Evolutionary conservation across 2,113 vertebrate species (phyloP), one percentile per base, ranked within the genome.

Genomic region (Brienomyrus longianalis): DNA sequence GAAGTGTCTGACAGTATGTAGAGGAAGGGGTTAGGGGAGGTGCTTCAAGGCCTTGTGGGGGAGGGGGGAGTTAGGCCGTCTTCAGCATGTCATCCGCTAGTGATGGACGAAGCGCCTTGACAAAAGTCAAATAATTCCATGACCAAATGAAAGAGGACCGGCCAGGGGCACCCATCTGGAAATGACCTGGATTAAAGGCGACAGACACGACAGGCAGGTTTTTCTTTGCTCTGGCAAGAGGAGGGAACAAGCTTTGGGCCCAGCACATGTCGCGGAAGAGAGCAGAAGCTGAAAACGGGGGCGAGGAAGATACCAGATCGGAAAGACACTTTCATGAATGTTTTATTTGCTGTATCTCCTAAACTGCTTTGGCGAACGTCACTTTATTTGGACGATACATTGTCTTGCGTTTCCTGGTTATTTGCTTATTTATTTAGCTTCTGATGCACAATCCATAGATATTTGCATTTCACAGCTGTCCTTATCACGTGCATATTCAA

Each of bases 51-150:
- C 66, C 66, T 70, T 9, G 27, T 3, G 11, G 66, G 66, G n/a
- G 23, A 13, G 23, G 23, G 39, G 45, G 21, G 47, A 13, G 83
- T 13, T n/a, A 11, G 48, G 3, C 85, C 50, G 0, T 8, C 10
- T 52, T 54, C 77, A 84, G 80, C 1, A 56, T 19, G 35, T 45
- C 9, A 13, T 13, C 31, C 31, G 19, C 31, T 21, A 21, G 35
- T 83, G 39, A 43, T 56, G 11, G 31, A 54, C 2, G 2, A 70
- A 51, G 21, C 19, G n/a, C 47, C 51, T 83, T 10, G 31, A 43
- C 31, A 50, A 89, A 89, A 85, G 89, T 31, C 80, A 23, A 85
- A 84, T 62, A 27, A 59, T 62, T 85, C 88, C 6, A 31, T 52
- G 43, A 85, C 51, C 80, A 59, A 62, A 83, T 31, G 5, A 51